These are phyloP conservation scores for Sterrhoptilus dennistouni DNA, from an alignment of 2,113 vertebrate genomes.

Conservation along the genomic window DNA sequence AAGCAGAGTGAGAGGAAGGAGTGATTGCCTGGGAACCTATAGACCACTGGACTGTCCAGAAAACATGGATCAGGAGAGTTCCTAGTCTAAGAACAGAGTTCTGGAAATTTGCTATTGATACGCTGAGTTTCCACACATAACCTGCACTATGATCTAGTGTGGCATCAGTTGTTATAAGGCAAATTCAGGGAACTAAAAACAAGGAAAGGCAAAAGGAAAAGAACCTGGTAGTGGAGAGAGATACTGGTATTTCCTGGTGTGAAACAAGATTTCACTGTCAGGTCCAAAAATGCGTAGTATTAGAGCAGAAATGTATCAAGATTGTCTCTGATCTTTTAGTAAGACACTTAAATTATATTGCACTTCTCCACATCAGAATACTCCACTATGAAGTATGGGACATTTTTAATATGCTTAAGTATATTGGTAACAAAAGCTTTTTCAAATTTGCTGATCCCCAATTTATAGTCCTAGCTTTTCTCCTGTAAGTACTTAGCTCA, in stretches of 20 bases:
- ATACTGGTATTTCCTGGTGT: background rate
- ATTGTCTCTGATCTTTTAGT: background rate
- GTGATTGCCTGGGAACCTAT: background rate
- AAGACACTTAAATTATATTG: background rate
- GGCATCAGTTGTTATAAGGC: background rate
- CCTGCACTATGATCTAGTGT: background rate
- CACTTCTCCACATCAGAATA: background rate
- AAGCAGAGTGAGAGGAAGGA: background rate
- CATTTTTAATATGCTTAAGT: background rate
- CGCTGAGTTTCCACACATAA: background rate
- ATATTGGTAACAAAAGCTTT: background rate
- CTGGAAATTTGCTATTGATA: background rate
- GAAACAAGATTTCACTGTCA: background rate
- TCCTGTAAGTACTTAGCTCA: background rate
- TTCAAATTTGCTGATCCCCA: background rate
- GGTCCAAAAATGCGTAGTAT: background rate
- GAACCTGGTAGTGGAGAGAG: background rate
- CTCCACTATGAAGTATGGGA: background rate
- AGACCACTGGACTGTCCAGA: background rate
- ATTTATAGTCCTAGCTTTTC: background rate
- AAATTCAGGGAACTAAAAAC: background rate
- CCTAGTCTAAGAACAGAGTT: background rate
- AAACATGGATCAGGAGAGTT: background rate
- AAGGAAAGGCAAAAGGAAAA: background rate
- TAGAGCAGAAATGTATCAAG: fast-evolving